Percentiles rank a stretch among this genome's conserved stretches.
Evolutionary conservation across 2,797 vertebrate species (phyloP).

Genomic region (Hephaestus fuliginosus): DNA sequence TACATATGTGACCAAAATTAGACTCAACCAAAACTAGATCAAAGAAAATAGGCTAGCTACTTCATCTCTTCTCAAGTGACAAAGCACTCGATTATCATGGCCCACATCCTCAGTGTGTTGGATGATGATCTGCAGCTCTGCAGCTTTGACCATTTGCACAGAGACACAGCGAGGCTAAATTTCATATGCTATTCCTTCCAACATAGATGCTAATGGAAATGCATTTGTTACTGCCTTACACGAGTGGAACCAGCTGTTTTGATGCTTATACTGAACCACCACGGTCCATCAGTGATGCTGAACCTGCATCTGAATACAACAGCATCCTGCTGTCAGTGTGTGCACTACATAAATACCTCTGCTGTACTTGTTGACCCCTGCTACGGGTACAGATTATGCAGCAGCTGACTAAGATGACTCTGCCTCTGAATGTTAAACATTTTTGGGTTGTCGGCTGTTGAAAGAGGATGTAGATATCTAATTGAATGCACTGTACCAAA

Average conservation of each 20-base stretch:
- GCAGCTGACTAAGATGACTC: constrained; percentile 9
- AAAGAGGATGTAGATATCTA: not conserved
- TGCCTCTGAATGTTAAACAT: constrained; percentile 21
- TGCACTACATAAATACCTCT: constrained; percentile 22
- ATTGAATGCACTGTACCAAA: not conserved
- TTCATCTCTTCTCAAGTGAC: constrained; percentile 37
- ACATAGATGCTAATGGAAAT: not conserved
- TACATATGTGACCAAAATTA: constrained; percentile 36
- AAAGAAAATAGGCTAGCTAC: constrained; percentile 58
- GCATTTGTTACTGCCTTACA: not conserved
- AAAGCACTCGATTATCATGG: constrained; percentile 48
- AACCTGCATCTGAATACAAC: not conserved
- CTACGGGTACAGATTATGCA: constrained; percentile 26
- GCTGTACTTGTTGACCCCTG: constrained; percentile 32
- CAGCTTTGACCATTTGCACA: constrained; percentile 11
- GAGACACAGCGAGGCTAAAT: constrained; percentile 3
- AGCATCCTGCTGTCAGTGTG: not conserved
- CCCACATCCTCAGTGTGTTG: constrained; percentile 44
- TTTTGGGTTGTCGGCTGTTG: constrained; percentile 1
- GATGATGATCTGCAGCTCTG: constrained; percentile 11
- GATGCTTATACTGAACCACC: not conserved
- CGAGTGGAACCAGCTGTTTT: not conserved
- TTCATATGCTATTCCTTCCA: not conserved
- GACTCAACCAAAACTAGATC: constrained; percentile 47
- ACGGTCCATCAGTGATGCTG: constrained; percentile 4